A percentile compares a stretch with the other conserved stretches of the same genome.
phyloP scores from a whole-genome alignment of 2,113 vertebrate genomes.

The Gnathonemus longibarbis region DNA sequence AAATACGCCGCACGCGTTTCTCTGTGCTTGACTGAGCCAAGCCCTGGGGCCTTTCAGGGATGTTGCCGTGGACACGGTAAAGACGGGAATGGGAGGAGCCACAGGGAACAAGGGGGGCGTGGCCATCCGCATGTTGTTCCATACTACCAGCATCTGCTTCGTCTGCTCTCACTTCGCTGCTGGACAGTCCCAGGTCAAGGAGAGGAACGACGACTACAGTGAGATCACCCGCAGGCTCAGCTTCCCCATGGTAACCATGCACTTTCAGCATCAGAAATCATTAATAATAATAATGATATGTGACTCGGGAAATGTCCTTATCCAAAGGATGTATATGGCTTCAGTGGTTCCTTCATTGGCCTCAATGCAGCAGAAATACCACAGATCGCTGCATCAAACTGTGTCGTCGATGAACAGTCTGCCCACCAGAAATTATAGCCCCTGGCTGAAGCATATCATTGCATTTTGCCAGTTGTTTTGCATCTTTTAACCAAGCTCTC shows the following conservation, averaged over 20 bases:
- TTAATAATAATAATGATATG: neutral
- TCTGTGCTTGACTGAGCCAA: neutral
- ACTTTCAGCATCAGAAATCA: neutral
- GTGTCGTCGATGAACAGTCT: neutral
- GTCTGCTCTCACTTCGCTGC: constrained; percentile 97
- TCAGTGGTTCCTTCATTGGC: neutral
- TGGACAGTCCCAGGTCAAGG: constrained; percentile 94
- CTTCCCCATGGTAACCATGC: constrained; percentile 83
- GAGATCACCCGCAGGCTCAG: constrained; percentile 88
- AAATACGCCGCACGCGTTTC: neutral
- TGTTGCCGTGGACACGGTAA: constrained; percentile 92
- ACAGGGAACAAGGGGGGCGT: constrained; percentile 97
- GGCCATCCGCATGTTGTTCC: constrained; percentile 90
- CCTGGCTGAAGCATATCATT: neutral
- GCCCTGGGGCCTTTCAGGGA: constrained; percentile 61
- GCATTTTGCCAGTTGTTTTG: neutral
- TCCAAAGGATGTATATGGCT: neutral
- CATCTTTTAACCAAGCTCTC: neutral
- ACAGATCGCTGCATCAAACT: neutral
- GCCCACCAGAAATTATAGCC: neutral
- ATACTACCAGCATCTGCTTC: constrained; percentile 96
- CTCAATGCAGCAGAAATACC: neutral
- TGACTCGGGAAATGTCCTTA: neutral
- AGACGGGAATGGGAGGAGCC: constrained; percentile 98
- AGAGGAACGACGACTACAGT: constrained; percentile 90